Conservation (phyloP, 2,888 invertebrate species). For the Drosophila picticornis region DNA sequence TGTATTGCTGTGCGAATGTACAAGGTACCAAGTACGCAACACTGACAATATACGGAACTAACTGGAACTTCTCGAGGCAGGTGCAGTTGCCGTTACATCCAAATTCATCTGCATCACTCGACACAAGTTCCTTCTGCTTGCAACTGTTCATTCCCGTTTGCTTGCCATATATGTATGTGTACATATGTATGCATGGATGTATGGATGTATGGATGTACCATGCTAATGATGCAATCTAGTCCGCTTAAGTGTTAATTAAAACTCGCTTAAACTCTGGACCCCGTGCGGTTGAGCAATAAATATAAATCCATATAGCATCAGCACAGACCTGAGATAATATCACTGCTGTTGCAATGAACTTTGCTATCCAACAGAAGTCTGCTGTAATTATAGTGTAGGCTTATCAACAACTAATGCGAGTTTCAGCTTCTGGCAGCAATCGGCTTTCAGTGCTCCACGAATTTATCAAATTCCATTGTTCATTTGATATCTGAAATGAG, state of each 20-base stretch:
- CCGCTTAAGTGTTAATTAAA: constrained; percentile 13
- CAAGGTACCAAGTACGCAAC: constrained; percentile 23
- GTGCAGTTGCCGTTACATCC: constrained; percentile 8
- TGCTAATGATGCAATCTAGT: constrained; percentile 28
- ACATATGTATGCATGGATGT: not conserved
- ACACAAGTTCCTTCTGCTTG: not conserved
- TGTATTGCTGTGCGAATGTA: constrained; percentile 10
- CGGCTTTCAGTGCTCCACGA: not conserved
- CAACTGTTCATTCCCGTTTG: not conserved
- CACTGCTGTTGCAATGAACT: no score
- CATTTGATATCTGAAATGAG: not conserved
- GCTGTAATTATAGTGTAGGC: not conserved
- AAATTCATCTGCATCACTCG: constrained; percentile 23
- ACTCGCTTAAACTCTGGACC: constrained; percentile 28
- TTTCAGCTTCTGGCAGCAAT: not conserved
- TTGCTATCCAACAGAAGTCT: not conserved
- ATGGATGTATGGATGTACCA: not conserved
- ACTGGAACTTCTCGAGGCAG: constrained; percentile 17
- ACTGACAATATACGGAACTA: constrained; percentile 27
- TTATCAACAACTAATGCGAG: not conserved
- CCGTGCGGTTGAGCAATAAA: not conserved
- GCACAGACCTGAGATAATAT: not conserved
- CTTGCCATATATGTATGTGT: not conserved
- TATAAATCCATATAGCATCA: not conserved
- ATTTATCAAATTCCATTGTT: not conserved